Evolutionary conservation across 92 coral and sea anemone genomes (phyloP).

Genomic region (Siderastrea siderea): DNA sequence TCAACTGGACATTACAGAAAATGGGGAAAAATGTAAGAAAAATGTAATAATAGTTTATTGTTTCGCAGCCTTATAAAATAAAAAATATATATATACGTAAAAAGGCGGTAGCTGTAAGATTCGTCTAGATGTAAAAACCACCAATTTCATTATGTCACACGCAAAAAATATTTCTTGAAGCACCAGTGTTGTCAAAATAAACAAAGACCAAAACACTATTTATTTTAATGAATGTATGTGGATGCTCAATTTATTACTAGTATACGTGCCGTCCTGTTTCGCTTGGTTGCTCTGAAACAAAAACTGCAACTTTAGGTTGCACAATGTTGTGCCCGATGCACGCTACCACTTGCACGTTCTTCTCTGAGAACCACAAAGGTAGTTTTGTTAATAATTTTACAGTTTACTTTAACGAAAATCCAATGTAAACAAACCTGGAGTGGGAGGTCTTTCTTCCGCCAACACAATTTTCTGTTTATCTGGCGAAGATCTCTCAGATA

Average conservation of each 20-base stretch:
- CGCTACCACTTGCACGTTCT: not conserved
- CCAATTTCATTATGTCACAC: not conserved
- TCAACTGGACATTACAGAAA: no score
- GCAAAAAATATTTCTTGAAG: not conserved
- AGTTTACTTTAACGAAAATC: not conserved
- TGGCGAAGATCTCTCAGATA: slow-evolving; percentile 78
- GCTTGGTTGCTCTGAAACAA: slow-evolving; percentile 25
- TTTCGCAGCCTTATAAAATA: not conserved
- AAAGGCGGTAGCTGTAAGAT: no score
- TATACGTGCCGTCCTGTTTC: slow-evolving; percentile 10
- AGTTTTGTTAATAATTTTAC: not conserved
- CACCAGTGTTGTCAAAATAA: slow-evolving; percentile 29
- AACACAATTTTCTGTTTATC: slow-evolving; percentile 60
- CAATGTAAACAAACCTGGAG: slow-evolving; percentile 84
- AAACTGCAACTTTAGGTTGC: not conserved
- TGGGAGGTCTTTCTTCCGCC: slow-evolving; percentile 82
- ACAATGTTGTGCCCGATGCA: not conserved
- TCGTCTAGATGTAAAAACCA: no score
- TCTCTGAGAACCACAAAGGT: not conserved
- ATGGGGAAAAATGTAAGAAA: not conserved
- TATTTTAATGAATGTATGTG: slow-evolving; percentile 3
- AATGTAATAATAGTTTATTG: no score
- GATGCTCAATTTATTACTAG: not conserved
- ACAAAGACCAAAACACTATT: not conserved
- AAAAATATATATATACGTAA: not conserved